These are phyloP conservation scores for Trachurus trachurus DNA, from an alignment of 2,797 vertebrate species.

Conservation along the genomic window DNA sequence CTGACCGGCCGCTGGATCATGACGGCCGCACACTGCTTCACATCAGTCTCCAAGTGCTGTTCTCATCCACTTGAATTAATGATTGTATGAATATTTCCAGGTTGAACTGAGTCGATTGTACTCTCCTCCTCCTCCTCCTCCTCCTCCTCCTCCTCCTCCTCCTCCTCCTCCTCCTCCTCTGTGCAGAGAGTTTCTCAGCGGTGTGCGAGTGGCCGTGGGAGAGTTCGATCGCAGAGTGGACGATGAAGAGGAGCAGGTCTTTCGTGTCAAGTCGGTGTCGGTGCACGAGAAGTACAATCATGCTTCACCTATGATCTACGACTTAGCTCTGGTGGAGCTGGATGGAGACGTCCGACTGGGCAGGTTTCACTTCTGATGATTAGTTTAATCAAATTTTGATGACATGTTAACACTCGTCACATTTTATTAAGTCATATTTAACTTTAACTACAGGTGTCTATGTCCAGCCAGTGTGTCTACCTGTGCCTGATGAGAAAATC, in stretches of 20 bases:
- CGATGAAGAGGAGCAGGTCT: constrained; percentile 85
- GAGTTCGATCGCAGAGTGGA: constrained; percentile 73
- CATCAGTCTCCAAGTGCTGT: constrained; percentile 70
- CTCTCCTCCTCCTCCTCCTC: too few relatives aligned
- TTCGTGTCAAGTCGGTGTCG: constrained; percentile 79
- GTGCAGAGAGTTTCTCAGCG: constrained; percentile 68
- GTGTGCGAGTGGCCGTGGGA: constrained; percentile 74
- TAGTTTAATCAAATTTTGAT: too few relatives aligned
- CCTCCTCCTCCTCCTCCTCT: not conserved
- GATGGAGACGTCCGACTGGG: constrained; percentile 85
- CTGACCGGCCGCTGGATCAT: constrained; percentile 88
- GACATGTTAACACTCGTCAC: not conserved
- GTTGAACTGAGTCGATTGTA: too few relatives aligned
- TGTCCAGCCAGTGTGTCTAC: constrained; percentile 89
- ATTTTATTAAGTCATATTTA: not conserved
- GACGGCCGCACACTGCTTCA: constrained; percentile 91
- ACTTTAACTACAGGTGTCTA: constrained; percentile 74
- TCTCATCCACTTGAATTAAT: too few relatives aligned
- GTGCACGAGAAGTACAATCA: constrained; percentile 88
- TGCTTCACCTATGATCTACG: constrained; percentile 88
- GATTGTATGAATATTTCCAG: not conserved
- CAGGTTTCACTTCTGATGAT: constrained; percentile 68
- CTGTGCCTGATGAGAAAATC: constrained; percentile 85
- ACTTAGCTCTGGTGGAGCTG: constrained; percentile 89
- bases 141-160: too few relatives aligned